Conservation (phyloP, 2,113 vertebrate species). For the Myrmecophaga tridactyla region DNA sequence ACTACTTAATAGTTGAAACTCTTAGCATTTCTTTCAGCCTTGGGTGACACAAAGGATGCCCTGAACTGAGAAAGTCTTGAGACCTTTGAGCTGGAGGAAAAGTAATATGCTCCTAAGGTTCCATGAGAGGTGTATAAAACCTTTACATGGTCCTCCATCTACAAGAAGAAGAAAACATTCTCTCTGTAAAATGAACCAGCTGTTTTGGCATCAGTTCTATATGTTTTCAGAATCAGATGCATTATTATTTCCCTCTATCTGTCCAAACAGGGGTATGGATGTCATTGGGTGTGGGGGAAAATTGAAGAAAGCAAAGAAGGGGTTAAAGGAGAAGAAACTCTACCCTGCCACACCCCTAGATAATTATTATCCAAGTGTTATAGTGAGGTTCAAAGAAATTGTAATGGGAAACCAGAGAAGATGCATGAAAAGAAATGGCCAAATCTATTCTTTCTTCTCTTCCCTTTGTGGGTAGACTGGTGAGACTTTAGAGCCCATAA, state of each 20-base stretch:
- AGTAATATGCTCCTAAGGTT: background rate
- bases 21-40: background rate
- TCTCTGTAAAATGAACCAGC: background rate
- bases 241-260: background rate
- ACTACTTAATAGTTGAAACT: background rate
- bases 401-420: background rate
- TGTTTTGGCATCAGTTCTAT: background rate
- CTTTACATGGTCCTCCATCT: background rate
- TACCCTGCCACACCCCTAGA: background rate
- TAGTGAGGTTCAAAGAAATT: background rate
- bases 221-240: background rate
- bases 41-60: background rate
- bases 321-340: background rate
- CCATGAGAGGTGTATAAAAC: background rate
- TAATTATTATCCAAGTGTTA: background rate
- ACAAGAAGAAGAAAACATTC: background rate
- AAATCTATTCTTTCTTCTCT: background rate
- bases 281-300: background rate
- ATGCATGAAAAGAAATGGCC: background rate
- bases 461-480: too few relatives aligned
- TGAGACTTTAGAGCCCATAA: background rate
- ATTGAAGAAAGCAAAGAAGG: background rate
- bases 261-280: background rate
- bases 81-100: background rate
- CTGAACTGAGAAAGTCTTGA: background rate